Base-by-base conservation (phyloP, 2,888 invertebrate species). In the Chaetogeoica ovagalla region DNA sequence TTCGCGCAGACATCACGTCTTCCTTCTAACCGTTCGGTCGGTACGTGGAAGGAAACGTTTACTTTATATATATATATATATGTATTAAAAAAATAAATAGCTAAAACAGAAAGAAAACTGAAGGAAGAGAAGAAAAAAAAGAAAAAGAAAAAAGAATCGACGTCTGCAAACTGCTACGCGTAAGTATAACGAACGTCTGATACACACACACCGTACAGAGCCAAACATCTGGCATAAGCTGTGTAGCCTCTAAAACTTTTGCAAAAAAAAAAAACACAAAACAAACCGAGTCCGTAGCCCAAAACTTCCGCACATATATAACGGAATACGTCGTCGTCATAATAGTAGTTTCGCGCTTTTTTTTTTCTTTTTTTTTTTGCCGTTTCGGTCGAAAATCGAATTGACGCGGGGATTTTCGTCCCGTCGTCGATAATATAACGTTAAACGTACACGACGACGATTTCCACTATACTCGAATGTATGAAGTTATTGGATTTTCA, bases 171-270 rank as follows among this genome's bases (percentile, higher is more conserved):
- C 71, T 6, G 70, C 5, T 6, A 5, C 37, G 59, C 30, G 30
- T n/a, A n/a, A n/a, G 30, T 30, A 48, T 63, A 73, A 55, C 73
- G 62, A 73, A 73, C 73, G 62, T 65, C 74, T n/a, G 74, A 43
- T 65, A 65, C 74, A 37, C 57, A 63, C 21, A 23, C 62, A 19
- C 57, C 57, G 52, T 52, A 52, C 37, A 30, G 30, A 30, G 75
- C 59, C 59, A 68, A 75, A 75, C 68, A 59, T 68, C 75, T 68
- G 68, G 68, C 68, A 59, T 30, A 30, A 30, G 4, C 30, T 30
- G 30, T 23, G 37, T 23, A 19, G 30, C 59, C 43, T 66, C 59
- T 43, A 68, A 43, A 68, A 75, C 74, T 66, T 75, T 66, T 6
- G 65, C 30, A 30, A 30, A 30, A 30, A 30, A 30, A 30, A 30